Evolutionary conservation across 2,797 vertebrate species (phyloP).

Genomic region (Sebastes vulpes): DNA sequence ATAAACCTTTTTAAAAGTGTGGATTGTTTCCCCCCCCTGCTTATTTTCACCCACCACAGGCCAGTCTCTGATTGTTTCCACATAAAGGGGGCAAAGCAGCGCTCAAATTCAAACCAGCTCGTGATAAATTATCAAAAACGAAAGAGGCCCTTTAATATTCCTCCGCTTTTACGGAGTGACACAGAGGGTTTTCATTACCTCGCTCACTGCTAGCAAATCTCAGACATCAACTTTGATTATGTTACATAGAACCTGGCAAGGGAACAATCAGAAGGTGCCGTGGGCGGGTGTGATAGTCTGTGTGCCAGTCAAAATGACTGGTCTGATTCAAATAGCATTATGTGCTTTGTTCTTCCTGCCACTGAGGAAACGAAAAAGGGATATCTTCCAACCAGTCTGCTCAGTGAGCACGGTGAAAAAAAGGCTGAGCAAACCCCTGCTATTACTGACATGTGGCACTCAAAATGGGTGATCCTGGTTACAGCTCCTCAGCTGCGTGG

Average conservation of each 20-base stretch:
- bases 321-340: constrained; percentile 52
- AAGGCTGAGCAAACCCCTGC: constrained; percentile 12
- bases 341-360: constrained; percentile 42
- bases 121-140: constrained; percentile 73
- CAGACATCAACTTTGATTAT: constrained; percentile 74
- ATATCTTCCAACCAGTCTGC: background rate
- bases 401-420: background rate
- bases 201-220: constrained; percentile 67
- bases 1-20: background rate
- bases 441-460: constrained; percentile 46
- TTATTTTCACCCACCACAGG: constrained; percentile 48
- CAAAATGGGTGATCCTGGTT: constrained; percentile 33
- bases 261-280: constrained; percentile 66
- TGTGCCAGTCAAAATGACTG: constrained; percentile 66
- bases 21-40: background rate
- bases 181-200: constrained; percentile 80
- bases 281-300: constrained; percentile 61
- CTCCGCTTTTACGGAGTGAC: constrained; percentile 59
- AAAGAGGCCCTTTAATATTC: constrained; percentile 69
- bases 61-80: constrained; percentile 56
- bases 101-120: constrained; percentile 74
- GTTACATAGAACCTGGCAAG: constrained; percentile 70
- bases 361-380: constrained; percentile 14
- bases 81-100: constrained; percentile 51
- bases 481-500: constrained; percentile 51